Evolutionary conservation across 2,113 vertebrate species (phyloP), one percentile per base, ranked within the genome.

Genomic region (Pipa parva): DNA sequence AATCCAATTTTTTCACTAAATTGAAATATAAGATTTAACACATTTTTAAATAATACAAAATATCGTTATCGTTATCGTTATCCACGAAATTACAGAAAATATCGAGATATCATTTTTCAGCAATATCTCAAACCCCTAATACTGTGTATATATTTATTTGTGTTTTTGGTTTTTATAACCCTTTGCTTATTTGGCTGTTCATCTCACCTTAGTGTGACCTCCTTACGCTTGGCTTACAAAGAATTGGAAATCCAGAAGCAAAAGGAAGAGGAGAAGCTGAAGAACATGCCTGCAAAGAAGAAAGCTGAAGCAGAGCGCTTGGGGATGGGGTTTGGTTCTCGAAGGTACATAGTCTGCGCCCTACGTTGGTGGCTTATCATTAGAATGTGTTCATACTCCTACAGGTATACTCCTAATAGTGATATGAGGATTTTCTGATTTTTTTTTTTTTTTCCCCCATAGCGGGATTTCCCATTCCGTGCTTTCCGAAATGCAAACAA

Each of bases 391-490:
- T n/a, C n/a, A n/a, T n/a, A n/a, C n/a, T n/a, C n/a, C n/a, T n/a
- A n/a, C n/a, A n/a, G n/a, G n/a, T n/a, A n/a, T n/a, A n/a, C n/a
- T n/a, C n/a, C n/a, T n/a, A n/a, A n/a, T n/a, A n/a, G n/a, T n/a
- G n/a, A n/a, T n/a, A n/a, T n/a, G n/a, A n/a, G n/a, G n/a, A 12
- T 50, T 2, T 28, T 54, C 22, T 59, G 2, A 42, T 21, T 73
- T 50, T 55, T 42, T 50, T 27, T 33, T 7, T 64, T 63, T 12
- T 74, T 11, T 71, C 12, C 33, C 29, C 57, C n/a, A n/a, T n/a
- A 98, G 96, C 57, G 92, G 89, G n/a, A 85, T 98, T 79, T 98
- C 97, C 36, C 97, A 99, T 73, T 99, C 97, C 0, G 92, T 97
- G 13, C 69, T 80, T 1, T 89, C 92, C 5, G 95, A 97, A 71